A percentile compares a stretch with the other conserved stretches of the same genome.
phyloP scores from a whole-genome alignment of 64 coral and sea anemone genomes.

The Stichodactyla helianthus region DNA sequence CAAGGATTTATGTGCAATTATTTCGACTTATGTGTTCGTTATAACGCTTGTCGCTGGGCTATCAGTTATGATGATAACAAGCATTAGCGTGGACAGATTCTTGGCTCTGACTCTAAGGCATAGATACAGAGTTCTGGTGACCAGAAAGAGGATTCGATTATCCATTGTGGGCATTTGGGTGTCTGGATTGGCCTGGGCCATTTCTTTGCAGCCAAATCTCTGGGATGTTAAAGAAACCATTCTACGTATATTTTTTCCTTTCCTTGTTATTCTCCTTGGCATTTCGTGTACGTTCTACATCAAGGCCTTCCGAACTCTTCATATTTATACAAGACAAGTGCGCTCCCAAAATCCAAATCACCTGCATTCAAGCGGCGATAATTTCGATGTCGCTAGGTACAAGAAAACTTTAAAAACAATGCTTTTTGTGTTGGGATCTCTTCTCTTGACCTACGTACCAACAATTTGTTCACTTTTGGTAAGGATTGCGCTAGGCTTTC shows the following conservation, averaged over 20 bases:
- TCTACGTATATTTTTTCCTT: neutral
- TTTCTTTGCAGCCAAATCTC: neutral
- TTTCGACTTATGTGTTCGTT: neutral
- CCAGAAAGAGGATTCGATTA: neutral
- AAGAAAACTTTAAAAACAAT: constrained; percentile 16
- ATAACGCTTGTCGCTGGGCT: neutral
- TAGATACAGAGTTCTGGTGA: neutral
- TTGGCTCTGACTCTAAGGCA: neutral
- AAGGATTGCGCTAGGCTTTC: neutral
- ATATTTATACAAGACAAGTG: neutral
- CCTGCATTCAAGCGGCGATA: neutral
- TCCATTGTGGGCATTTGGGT: neutral
- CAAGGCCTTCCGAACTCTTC: neutral
- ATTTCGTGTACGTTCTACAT: neutral
- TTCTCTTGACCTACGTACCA: neutral
- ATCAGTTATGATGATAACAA: neutral
- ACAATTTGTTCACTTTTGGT: neutral
- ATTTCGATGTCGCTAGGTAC: neutral
- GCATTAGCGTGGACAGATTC: neutral
- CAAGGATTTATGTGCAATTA: neutral
- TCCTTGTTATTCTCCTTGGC: neutral
- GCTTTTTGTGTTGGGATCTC: neutral
- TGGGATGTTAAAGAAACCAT: neutral
- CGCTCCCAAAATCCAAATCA: neutral
- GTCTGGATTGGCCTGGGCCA: neutral